Base-by-base conservation (phyloP, 2,113 vertebrate genomes). In the Symphodus melops region DNA sequence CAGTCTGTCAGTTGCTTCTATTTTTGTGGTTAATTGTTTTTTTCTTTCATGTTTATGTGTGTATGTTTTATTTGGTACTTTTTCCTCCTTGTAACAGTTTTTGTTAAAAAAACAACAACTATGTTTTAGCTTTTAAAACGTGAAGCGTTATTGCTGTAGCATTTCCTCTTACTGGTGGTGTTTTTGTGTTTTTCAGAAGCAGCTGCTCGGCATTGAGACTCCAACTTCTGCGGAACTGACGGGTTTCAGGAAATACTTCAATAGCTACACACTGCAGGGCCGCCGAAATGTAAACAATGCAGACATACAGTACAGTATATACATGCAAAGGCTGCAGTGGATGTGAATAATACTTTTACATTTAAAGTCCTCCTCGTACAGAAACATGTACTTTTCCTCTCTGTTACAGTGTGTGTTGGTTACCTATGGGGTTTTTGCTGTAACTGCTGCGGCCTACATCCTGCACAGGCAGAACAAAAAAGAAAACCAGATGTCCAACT, bases 191-290 rank as follows among this genome's bases (percentile, higher is more conserved):
- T 75, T 85, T 80, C 83, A 93, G 92, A 92, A 19, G 49, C 91
- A 92, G 81, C 75, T 91, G 36, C 83, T 92, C 68, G 86, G 89
- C 3, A 84, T 89, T 2, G 54, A 93, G 23, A 54, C 72, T 0
- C 86, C 92, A 0, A 28, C 56, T 23, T 56, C 85, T 36, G 52
- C 33, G 13, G 61, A 92, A 11, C 82, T 93, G 61, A 93, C 67
- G 5, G 89, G 92, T 42, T 91, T 75, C 85, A 92, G 89, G 77
- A 94, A 90, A 55, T 75, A 91, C 72, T 92, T 93, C 14, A 94
- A 93, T 57, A 92, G 90, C 85, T 93, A 89, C 81, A 92, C 89
- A 1, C 55, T 82, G 66, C 77, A 78, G 49, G 90, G 92, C 0
- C 72, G 89, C 11, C 75, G 92, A 72, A 93, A 93, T 81, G 89